phyloP scores from a whole-genome alignment of 2,797 vertebrate species.

The Triplophysa yarkandensis region DNA sequence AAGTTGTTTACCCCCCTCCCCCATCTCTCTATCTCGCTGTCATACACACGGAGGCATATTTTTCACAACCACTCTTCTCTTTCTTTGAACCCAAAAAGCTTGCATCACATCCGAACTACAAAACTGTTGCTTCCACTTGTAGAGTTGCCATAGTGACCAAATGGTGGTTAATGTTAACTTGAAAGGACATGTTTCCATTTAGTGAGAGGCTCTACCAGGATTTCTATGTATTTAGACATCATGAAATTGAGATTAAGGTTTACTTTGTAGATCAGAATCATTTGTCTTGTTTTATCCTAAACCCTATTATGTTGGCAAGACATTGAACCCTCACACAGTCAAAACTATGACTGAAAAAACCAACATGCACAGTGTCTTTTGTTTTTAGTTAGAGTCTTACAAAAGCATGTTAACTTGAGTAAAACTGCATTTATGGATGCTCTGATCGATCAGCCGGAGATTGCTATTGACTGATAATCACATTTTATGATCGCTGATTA shows the following conservation, averaged over 20 bases:
- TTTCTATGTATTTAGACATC: constrained; percentile 19
- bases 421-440: no score
- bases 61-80: constrained; percentile 13
- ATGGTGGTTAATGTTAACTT: constrained; percentile 42
- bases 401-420: no score
- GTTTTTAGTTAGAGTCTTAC: no score
- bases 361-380: no score
- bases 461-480: no score
- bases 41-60: constrained; percentile 10
- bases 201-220: constrained; percentile 3
- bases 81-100: constrained; percentile 44
- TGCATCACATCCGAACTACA: constrained; percentile 34
- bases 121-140: constrained; percentile 31
- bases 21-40: not conserved
- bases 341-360: no score
- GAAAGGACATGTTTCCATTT: constrained; percentile 27
- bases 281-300: not conserved
- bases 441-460: no score
- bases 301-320: not conserved
- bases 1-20: constrained; percentile 17
- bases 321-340: no score
- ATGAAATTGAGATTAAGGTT: constrained; percentile 10
- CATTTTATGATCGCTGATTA: no score
- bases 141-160: constrained; percentile 50
- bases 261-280: not conserved